phyloP scores from a whole-genome alignment of 1,140 invertebrate species.

The Mylabris phalerata region DNA sequence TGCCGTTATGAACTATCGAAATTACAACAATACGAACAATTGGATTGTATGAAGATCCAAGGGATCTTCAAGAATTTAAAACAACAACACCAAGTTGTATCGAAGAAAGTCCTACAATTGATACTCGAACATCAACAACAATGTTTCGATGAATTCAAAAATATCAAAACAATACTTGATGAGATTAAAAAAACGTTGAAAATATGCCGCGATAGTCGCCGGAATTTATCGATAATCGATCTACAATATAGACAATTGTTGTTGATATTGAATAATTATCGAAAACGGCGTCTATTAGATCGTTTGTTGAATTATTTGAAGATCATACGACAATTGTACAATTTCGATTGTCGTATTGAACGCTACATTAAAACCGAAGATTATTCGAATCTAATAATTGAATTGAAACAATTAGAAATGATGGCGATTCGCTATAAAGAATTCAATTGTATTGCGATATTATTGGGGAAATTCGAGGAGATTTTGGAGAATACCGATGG shows the following conservation, averaged over 20 bases:
- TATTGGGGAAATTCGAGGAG: constrained; percentile 83
- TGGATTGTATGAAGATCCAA: constrained; percentile 62
- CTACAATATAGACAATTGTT: constrained; percentile 80
- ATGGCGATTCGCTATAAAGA: constrained; percentile 74
- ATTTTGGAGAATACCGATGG: constrained; percentile 88
- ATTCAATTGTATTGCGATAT: constrained; percentile 77
- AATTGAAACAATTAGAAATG: constrained; percentile 82
- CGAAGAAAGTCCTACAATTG: constrained; percentile 82
- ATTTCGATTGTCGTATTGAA: constrained; percentile 76
- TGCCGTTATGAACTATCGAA: constrained; percentile 63
- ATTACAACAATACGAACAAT: constrained; percentile 51
- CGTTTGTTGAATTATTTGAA: constrained; percentile 71
- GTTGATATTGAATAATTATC: constrained; percentile 79
- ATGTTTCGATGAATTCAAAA: constrained; percentile 76
- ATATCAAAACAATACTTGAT: constrained; percentile 70
- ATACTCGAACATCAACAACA: constrained; percentile 83
- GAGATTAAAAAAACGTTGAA: constrained; percentile 63
- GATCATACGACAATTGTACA: constrained; percentile 76
- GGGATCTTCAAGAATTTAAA: constrained; percentile 58
- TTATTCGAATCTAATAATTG: constrained; percentile 80
- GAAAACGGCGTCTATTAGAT: constrained; percentile 73
- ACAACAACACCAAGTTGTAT: constrained; percentile 77
- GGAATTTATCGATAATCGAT: constrained; percentile 64
- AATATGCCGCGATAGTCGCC: constrained; percentile 63
- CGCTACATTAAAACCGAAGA: constrained; percentile 77